Conservation (phyloP, 2,888 invertebrate genomes). For the Lymantria dispar region DNA sequence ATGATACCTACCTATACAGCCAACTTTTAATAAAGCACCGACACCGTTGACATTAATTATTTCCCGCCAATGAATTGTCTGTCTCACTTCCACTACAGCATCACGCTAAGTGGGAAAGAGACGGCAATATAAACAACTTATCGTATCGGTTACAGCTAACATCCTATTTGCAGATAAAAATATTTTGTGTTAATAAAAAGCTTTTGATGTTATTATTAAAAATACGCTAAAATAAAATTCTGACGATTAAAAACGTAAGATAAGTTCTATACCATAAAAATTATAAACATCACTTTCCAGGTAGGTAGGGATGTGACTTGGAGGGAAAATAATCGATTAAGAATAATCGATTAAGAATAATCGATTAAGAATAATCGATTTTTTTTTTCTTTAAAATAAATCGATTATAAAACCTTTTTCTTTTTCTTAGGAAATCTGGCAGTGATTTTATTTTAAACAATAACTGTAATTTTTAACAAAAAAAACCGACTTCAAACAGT, state of each 20-base stretch:
- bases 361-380: too few species aligned
- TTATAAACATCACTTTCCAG: too few species aligned
- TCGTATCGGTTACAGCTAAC: constrained; percentile 25
- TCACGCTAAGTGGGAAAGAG: constrained; percentile 9
- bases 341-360: too few species aligned
- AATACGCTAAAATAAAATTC: neutral
- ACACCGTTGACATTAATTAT: constrained; percentile 21
- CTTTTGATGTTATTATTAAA: neutral
- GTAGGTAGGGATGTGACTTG: too few species aligned
- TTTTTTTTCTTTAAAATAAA: too few species aligned
- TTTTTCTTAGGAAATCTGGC: too few species aligned
- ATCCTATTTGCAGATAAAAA: constrained; percentile 32
- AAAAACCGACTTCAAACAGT: too few species aligned
- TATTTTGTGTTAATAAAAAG: neutral
- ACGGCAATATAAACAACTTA: constrained; percentile 22
- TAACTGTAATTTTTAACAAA: too few species aligned
- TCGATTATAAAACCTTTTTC: too few species aligned
- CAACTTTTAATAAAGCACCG: constrained; percentile 8
- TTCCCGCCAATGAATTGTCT: constrained; percentile 21
- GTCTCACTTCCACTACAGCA: constrained; percentile 11
- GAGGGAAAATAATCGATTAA: too few species aligned
- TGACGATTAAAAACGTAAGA: neutral
- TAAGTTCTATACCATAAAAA: neutral
- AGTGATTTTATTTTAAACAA: too few species aligned
- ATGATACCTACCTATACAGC: too few species aligned